Percentiles rank a stretch among this genome's conserved stretches.
phyloP scores from a whole-genome alignment of 64 coral and sea anemone genomes.

The Catalaphyllia jardinei region DNA sequence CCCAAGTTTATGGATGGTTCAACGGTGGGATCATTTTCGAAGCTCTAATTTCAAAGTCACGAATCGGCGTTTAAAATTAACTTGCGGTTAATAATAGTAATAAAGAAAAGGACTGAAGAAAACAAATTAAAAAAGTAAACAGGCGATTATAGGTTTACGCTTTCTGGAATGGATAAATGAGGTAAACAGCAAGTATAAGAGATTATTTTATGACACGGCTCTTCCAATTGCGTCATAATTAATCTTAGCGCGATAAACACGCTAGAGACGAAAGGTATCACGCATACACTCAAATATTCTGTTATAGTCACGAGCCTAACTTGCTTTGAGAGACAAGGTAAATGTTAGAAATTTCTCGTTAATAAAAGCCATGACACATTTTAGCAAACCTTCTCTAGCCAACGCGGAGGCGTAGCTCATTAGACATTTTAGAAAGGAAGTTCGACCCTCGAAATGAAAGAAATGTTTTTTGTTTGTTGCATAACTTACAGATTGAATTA shows the following conservation, averaged over 20 bases:
- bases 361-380: neutral
- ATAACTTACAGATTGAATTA: neutral
- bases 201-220: neutral
- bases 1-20: neutral
- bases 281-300: neutral
- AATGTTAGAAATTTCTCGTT: neutral
- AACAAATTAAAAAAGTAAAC: neutral
- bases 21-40: neutral
- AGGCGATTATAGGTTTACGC: neutral
- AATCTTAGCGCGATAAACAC: neutral
- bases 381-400: neutral
- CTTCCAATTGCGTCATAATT: neutral
- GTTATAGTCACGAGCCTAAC: no score
- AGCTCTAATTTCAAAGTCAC: neutral
- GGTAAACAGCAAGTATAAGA: neutral
- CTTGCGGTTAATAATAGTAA: neutral
- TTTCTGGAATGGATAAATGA: neutral
- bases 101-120: neutral
- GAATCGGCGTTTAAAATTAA: neutral
- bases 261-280: neutral
- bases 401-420: neutral
- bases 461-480: neutral
- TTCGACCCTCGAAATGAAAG: neutral
- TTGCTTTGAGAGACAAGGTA: no score
- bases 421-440: neutral